Percentiles rank a stretch among this genome's conserved stretches.
Conservation (phyloP, 2,797 vertebrate species). For the Capromys pilorides region DNA sequence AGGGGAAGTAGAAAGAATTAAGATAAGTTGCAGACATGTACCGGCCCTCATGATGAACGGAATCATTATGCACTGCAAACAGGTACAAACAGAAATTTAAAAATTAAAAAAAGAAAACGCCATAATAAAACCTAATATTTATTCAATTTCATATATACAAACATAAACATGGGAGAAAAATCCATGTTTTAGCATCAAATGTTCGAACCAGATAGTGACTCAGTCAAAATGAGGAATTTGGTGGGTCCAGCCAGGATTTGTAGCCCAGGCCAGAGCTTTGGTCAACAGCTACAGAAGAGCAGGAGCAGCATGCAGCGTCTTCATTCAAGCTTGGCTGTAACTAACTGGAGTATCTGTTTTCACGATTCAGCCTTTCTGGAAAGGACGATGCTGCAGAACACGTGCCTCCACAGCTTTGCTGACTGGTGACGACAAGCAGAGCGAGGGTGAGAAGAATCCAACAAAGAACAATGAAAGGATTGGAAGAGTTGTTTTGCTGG, state of each 20-base stretch:
- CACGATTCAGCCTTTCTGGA: not conserved
- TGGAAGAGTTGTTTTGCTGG: not conserved
- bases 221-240: conserved; percentile 37
- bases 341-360: not conserved
- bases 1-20: not conserved
- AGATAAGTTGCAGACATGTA: not conserved
- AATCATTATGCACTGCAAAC: not conserved
- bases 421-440: not conserved
- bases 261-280: not conserved
- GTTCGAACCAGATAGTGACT: conserved; percentile 9
- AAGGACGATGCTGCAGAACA: conserved; percentile 14
- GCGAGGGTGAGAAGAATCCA: not conserved
- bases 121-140: not conserved
- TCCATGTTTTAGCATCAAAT: conserved; percentile 13
- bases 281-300: not conserved
- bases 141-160: not conserved
- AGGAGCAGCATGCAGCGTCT: not conserved
- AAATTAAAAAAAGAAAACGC: not conserved
- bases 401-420: not conserved
- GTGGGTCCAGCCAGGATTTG: not conserved
- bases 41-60: not conserved
- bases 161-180: not conserved
- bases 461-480: conserved; percentile 26
- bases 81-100: not conserved
- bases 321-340: not conserved